Conservation (phyloP, 64 coral and sea anemone species). For the Stichodactyla helianthus region DNA sequence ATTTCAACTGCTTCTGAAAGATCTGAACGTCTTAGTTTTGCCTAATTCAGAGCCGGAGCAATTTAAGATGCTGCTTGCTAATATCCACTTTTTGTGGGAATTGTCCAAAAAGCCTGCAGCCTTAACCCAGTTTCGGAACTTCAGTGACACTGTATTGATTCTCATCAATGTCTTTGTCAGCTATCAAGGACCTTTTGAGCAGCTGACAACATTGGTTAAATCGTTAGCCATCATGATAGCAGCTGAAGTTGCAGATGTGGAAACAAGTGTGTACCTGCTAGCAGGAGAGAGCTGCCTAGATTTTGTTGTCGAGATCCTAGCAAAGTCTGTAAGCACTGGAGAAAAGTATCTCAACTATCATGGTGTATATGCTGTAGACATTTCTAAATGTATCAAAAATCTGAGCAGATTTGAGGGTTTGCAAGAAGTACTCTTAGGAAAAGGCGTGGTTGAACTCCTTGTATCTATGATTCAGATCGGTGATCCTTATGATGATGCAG, state of each 20-base stretch:
- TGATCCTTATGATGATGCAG: constrained; percentile 21
- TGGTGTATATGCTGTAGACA: constrained; percentile 28
- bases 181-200: constrained; percentile 35
- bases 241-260: constrained; percentile 19
- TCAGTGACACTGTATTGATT: constrained; percentile 22
- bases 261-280: constrained; percentile 37
- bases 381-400: constrained; percentile 27
- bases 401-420: constrained; percentile 22
- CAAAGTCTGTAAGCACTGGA: constrained; percentile 17
- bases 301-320: constrained; percentile 28
- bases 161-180: constrained; percentile 27
- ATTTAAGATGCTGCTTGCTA: neutral
- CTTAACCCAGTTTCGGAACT: neutral
- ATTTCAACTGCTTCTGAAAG: constrained; percentile 17
- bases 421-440: constrained; percentile 11
- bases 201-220: constrained; percentile 33
- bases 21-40: constrained; percentile 33
- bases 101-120: constrained; percentile 25
- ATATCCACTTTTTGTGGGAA: constrained; percentile 30
- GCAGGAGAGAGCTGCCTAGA: constrained; percentile 34
- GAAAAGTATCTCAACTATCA: constrained; percentile 36
- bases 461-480: constrained; percentile 35
- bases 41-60: neutral
- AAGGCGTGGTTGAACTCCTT: constrained; percentile 32
- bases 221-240: constrained; percentile 20